These are phyloP conservation scores for Rhinolophus ferrumequinum DNA, from an alignment of 2,113 vertebrate genomes.

Conservation along the genomic window DNA sequence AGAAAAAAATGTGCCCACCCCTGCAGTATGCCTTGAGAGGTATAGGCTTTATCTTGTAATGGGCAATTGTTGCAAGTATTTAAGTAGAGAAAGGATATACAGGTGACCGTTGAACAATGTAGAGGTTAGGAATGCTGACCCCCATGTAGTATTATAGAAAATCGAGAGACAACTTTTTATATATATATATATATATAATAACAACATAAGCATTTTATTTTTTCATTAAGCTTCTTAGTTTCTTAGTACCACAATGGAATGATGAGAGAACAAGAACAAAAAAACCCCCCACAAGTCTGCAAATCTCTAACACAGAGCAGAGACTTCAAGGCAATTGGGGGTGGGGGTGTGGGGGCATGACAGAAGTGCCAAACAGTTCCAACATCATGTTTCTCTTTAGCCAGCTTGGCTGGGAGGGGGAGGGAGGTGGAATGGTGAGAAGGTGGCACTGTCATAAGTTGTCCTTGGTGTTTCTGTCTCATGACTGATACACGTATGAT, in stretches of 20 bases:
- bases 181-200: constrained; percentile 86
- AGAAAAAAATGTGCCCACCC: background rate
- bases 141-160: background rate
- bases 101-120: background rate
- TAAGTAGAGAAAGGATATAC: background rate
- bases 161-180: background rate
- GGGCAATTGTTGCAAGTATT: background rate
- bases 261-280: constrained; percentile 93
- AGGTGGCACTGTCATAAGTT: constrained; percentile 88
- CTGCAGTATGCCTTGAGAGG: background rate
- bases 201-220: constrained; percentile 94
- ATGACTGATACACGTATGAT: constrained; percentile 65
- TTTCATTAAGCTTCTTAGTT: constrained; percentile 90
- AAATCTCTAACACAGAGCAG: constrained; percentile 79
- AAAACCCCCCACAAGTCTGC: constrained; percentile 80
- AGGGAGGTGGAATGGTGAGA: constrained; percentile 86
- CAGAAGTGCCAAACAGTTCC: constrained; percentile 87
- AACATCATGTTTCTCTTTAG: constrained; percentile 57
- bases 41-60: background rate
- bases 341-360: constrained; percentile 85
- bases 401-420: constrained; percentile 44
- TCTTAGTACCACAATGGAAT: constrained; percentile 98
- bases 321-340: constrained; percentile 89
- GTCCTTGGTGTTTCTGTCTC: constrained; percentile 85
- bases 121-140: background rate